Evolutionary conservation across 2,888 invertebrate genomes (phyloP).

Genomic region (Coremacera marginata): DNA sequence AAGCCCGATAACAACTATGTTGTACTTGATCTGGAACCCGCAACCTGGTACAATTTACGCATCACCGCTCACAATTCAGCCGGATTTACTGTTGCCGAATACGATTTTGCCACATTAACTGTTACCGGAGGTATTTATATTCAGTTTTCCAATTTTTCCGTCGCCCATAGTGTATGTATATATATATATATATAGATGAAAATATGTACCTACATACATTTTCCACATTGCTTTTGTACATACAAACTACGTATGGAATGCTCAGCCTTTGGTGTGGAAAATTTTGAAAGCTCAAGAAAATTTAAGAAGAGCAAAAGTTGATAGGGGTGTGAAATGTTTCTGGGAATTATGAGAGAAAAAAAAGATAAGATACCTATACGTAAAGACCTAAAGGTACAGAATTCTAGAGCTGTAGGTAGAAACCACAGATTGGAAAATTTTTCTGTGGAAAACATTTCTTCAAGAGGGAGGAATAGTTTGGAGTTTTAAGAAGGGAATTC

Average conservation of each 20-base stretch:
- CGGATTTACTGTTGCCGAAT: conserved; percentile 94
- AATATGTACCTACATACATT: conserved; percentile 27
- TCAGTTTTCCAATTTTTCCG: conserved; percentile 59
- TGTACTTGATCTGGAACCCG: conserved; percentile 91
- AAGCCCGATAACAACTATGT: conserved; percentile 92
- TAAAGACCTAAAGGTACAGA: too few relatives aligned
- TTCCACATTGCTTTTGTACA: conserved; percentile 68
- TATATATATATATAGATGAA: conserved; percentile 39
- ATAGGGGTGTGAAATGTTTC: too few relatives aligned
- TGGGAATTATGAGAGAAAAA: too few relatives aligned
- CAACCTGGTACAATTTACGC: conserved; percentile 92
- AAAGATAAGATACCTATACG: too few relatives aligned
- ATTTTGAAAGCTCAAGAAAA: not conserved
- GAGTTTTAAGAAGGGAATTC: too few relatives aligned
- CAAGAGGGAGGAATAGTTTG: too few relatives aligned
- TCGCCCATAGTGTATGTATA: not conserved
- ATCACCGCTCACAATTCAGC: conserved; percentile 96
- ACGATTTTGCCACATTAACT: conserved; percentile 95
- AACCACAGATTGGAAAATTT: too few relatives aligned
- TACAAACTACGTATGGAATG: conserved; percentile 59
- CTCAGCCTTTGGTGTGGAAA: conserved; percentile 46
- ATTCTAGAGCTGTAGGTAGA: too few relatives aligned
- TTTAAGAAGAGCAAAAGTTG: too few relatives aligned
- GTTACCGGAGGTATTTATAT: conserved; percentile 87
- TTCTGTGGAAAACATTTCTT: too few relatives aligned